Conservation (phyloP, 1,140 invertebrate species). For the Sitophilus oryzae region DNA sequence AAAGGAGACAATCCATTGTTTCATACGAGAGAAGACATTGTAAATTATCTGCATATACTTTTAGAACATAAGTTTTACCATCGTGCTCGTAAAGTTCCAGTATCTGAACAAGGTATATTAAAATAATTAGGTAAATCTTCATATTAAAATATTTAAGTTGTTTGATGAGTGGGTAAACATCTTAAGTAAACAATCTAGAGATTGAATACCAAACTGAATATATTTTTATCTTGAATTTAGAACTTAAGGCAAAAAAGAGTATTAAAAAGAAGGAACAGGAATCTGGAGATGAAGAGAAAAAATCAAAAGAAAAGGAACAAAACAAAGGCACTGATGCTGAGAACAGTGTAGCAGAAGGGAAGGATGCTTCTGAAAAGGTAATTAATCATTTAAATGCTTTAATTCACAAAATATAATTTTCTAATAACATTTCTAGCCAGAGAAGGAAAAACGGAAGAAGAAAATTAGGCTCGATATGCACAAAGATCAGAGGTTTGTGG, state of each 20-base stretch:
- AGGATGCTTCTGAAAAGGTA: conserved; percentile 17
- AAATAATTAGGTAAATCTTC: background rate
- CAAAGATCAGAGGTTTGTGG: conserved; percentile 87
- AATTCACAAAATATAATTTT: no score
- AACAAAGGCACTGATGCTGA: conserved; percentile 42
- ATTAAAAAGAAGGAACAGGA: conserved; percentile 53
- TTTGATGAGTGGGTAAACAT: no score
- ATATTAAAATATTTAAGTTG: no score
- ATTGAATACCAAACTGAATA: background rate
- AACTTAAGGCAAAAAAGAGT: conserved; percentile 64
- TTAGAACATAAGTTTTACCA: conserved; percentile 92
- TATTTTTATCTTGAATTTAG: conserved; percentile 26
- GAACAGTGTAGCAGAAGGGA: conserved; percentile 41
- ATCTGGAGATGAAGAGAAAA: conserved; percentile 46
- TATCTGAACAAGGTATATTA: conserved; percentile 55
- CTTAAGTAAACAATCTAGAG: no score
- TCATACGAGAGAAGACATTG: conserved; percentile 69
- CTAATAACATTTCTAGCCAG: conserved; percentile 39
- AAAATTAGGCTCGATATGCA: conserved; percentile 91
- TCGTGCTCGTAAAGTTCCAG: conserved; percentile 82
- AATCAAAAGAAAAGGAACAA: conserved; percentile 35
- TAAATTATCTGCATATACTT: conserved; percentile 78
- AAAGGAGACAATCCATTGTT: conserved; percentile 73
- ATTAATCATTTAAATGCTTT: no score
- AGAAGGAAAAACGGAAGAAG: conserved; percentile 58